These are phyloP conservation scores for Platygyra sinensis DNA, from an alignment of 64 coral and sea anemone species.

Conservation along the genomic window DNA sequence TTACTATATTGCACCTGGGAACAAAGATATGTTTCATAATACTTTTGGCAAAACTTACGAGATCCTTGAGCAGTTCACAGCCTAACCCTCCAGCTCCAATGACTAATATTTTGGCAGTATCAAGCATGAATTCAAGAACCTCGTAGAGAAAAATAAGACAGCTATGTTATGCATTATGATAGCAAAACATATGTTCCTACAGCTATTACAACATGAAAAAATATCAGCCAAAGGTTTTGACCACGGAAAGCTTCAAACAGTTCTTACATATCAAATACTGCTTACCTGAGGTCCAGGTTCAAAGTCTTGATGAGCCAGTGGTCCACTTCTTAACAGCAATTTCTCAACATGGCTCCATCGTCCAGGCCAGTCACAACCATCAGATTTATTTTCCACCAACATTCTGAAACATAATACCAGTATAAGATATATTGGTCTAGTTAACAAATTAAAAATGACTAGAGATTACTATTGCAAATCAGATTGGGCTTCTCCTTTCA, in stretches of 20 bases:
- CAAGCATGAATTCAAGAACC: slow-evolving; percentile 92
- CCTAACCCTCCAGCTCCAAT: slow-evolving; percentile 97
- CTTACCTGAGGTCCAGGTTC: slow-evolving; percentile 90
- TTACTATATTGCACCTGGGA: too few relatives aligned
- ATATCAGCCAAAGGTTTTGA: too few relatives aligned
- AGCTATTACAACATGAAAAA: too few relatives aligned
- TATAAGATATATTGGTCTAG: too few relatives aligned
- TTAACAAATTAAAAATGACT: too few relatives aligned
- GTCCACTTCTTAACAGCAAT: slow-evolving; percentile 78
- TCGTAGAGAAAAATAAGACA: slow-evolving; percentile 6
- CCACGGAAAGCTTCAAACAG: too few relatives aligned
- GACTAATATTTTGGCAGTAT: slow-evolving; percentile 87
- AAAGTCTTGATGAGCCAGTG: slow-evolving; percentile 94
- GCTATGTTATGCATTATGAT: too few relatives aligned
- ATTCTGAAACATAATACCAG: slow-evolving; percentile 57
- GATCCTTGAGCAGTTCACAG: slow-evolving; percentile 98
- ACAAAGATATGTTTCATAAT: too few relatives aligned
- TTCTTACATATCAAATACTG: background rate
- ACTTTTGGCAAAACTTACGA: slow-evolving; percentile 47
- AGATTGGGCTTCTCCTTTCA: too few relatives aligned
- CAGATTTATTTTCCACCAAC: slow-evolving; percentile 58
- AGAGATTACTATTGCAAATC: too few relatives aligned
- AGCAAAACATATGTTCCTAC: too few relatives aligned
- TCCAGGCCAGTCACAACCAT: slow-evolving; percentile 66
- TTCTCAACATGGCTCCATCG: slow-evolving; percentile 96